phyloP scores from a whole-genome alignment of 2,797 vertebrate species.

The Anolis apletophallus region DNA sequence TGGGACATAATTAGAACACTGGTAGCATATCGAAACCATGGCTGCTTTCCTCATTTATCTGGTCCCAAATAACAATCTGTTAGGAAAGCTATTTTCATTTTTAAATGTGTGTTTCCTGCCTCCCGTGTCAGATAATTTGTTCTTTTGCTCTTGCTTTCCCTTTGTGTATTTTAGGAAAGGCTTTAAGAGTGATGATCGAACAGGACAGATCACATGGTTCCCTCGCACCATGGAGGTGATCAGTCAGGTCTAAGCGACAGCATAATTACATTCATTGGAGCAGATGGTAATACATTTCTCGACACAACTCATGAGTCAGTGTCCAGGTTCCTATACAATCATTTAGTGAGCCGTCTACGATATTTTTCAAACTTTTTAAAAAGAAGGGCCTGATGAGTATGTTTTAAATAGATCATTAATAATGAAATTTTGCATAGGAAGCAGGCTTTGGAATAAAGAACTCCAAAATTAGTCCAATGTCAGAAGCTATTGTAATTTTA shows the following conservation, averaged over 20 bases:
- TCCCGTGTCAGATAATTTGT: conserved; percentile 59
- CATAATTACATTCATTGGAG: conserved; percentile 61
- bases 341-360: conserved; percentile 58
- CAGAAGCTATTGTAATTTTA: conserved; percentile 42
- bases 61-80: conserved; percentile 62
- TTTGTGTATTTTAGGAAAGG: conserved; percentile 45
- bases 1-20: conserved; percentile 46
- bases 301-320: conserved; percentile 59
- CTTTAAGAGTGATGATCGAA: conserved; percentile 60
- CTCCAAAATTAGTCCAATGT: conserved; percentile 55
- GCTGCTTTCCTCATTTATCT: conserved; percentile 58
- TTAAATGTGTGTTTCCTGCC: conserved; percentile 59
- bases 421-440: conserved; percentile 61
- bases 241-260: conserved; percentile 63
- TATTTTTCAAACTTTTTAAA: conserved; percentile 19
- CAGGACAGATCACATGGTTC: conserved; percentile 53
- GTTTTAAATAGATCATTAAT: conserved; percentile 69
- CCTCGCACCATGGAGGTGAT: conserved; percentile 58
- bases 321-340: conserved; percentile 57
- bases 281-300: conserved; percentile 66
- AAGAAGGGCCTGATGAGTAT: conserved; percentile 45
- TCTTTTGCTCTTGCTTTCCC: conserved; percentile 63
- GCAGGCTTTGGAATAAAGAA: conserved; percentile 61
- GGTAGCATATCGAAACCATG: not conserved
- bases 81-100: conserved; percentile 53